phyloP scores from a whole-genome alignment of 2,797 vertebrate genomes.

The Agapornis canus region DNA sequence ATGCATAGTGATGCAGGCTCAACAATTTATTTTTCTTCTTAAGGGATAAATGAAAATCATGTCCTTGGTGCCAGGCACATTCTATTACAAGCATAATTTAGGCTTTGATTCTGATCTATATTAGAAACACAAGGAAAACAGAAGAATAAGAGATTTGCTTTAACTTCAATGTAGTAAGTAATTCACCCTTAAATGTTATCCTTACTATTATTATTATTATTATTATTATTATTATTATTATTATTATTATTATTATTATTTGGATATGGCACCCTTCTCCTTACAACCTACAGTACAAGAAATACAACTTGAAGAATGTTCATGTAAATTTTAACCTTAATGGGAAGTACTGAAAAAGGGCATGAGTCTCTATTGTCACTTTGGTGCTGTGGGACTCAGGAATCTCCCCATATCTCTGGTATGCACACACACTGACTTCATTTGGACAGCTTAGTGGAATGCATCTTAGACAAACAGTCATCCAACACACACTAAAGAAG shows the following conservation, averaged over 20 bases:
- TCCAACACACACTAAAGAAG: background rate
- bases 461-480: background rate
- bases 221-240: background rate
- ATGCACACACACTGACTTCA: background rate
- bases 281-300: background rate
- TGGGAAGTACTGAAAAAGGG: background rate
- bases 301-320: background rate
- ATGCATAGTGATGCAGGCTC: background rate
- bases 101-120: slow-evolving; percentile 7
- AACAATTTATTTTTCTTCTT: slow-evolving; percentile 45
- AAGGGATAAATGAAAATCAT: slow-evolving; percentile 14
- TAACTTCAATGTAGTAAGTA: background rate
- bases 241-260: background rate
- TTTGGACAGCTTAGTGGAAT: background rate
- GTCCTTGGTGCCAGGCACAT: background rate
- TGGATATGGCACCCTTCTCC: background rate
- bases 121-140: background rate
- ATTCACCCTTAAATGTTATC: background rate
- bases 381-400: background rate
- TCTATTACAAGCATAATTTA: slow-evolving; percentile 25
- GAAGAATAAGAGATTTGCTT: background rate
- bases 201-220: too few species aligned
- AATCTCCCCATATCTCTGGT: background rate
- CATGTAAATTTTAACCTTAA: background rate
- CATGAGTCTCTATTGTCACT: background rate